Evolutionary conservation across 2,888 invertebrate genomes (phyloP), one percentile per base, ranked within the genome.

Genomic region (Andrena bicolor): DNA sequence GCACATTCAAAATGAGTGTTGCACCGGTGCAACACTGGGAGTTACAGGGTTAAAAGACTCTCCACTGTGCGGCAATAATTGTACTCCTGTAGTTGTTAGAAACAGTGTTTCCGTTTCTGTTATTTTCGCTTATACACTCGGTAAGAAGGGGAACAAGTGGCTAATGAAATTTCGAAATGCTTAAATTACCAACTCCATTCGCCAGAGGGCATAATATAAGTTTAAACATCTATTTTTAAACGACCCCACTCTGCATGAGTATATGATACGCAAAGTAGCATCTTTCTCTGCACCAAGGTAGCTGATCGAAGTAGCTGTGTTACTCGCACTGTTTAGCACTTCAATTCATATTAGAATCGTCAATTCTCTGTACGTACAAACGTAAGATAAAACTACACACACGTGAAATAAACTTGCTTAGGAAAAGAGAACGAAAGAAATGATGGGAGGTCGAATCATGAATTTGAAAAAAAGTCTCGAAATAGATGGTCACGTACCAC

Each of bases 141-240:
- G 48, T 41, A 68, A 66, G 53, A 58, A 63, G 66, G 30, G 4
- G 28, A 28, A 53, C 32, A 51, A 64, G 58, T 13, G 51, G 60
- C 32, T 80, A 80, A 82, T 80, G 53, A 72, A 80, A 82, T 82
- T 71, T 79, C 69, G 72, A 73, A 79, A 76, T 64, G 82, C 65
- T 72, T 41, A 70, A 77, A 86, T 82, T 82, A 74, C 77, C 53
- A 76, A 76, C 68, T 88, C 86, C 82, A 88, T 88, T 86, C 85
- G 82, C 83, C 70, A 86, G 88, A 83, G 82, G 88, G 86, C 84
- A 89, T 88, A 88, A 89, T 89, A 81, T 89, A 89, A 88, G 88
- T 88, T 88, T 89, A 88, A 88, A 89, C 88, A 10, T 86, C 88
- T 88, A 88, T 88, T 88, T 88, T 88, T 88, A 89, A 88, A 80